A percentile compares a stretch with the other conserved stretches of the same genome.
Conservation (phyloP, 2,888 invertebrate genomes). For the Parnassius apollo region DNA sequence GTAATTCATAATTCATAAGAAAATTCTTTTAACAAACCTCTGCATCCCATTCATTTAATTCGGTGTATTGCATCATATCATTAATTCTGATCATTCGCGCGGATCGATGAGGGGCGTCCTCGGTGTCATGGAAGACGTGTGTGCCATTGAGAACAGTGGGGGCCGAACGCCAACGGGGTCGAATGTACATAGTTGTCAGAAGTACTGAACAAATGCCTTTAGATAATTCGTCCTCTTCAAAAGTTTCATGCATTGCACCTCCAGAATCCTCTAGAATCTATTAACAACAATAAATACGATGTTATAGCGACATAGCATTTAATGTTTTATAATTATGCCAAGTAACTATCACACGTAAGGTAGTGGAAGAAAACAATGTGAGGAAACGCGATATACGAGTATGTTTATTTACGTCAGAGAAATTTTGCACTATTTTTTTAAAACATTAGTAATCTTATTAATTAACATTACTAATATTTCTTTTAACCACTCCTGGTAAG, state of each 20-base stretch:
- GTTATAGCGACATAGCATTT: no score
- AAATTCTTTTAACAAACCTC: slow-evolving; percentile 48
- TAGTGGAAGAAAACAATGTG: no score
- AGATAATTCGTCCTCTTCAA: slow-evolving; percentile 63
- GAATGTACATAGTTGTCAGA: slow-evolving; percentile 59
- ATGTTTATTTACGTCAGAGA: no score
- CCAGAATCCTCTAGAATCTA: slow-evolving; percentile 65
- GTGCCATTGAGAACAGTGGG: slow-evolving; percentile 72
- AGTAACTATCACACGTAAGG: no score
- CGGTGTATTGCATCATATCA: slow-evolving; percentile 63
- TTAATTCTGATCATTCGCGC: slow-evolving; percentile 68
- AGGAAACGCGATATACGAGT: no score
- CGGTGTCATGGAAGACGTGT: slow-evolving; percentile 48
- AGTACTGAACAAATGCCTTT: slow-evolving; percentile 51
- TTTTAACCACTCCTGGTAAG: no score
- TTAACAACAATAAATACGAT: background rate
- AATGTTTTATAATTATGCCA: no score
- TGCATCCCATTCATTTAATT: slow-evolving; percentile 60
- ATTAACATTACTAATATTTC: no score
- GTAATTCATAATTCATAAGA: background rate
- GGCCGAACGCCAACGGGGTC: slow-evolving; percentile 65
- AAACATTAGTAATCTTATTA: no score
- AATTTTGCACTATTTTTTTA: no score
- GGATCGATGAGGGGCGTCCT: slow-evolving; percentile 41
- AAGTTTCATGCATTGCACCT: slow-evolving; percentile 64